phyloP scores from a whole-genome alignment of 1,140 invertebrate genomes.

The Heliconius eleuchia region DNA sequence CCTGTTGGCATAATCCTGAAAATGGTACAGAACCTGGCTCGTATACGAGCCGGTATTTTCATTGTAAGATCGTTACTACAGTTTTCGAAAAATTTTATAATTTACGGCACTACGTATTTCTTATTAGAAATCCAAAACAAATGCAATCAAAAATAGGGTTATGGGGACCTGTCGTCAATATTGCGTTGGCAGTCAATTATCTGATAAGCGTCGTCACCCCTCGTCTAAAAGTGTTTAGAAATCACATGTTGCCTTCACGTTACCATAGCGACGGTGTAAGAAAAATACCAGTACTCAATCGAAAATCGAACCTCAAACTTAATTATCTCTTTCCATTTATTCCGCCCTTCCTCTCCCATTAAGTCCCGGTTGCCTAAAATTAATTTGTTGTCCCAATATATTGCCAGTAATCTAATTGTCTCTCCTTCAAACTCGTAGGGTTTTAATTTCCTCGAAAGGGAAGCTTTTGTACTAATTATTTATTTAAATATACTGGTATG shows the following conservation, averaged over 20 bases:
- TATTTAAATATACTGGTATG: background rate
- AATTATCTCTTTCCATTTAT: constrained; percentile 63
- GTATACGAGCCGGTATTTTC: too few species aligned
- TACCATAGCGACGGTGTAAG: constrained; percentile 53
- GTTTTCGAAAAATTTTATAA: too few species aligned
- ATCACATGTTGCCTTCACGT: constrained; percentile 46
- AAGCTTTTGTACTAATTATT: background rate
- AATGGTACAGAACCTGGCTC: too few species aligned
- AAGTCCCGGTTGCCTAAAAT: constrained; percentile 53
- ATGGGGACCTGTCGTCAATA: constrained; percentile 20
- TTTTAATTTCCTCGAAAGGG: constrained; percentile 37
- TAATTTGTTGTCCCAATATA: constrained; percentile 58
- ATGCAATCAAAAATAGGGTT: constrained; percentile 26
- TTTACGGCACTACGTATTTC: too few species aligned
- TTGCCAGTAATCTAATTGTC: constrained; percentile 57
- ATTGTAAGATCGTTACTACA: too few species aligned
- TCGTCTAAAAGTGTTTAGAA: constrained; percentile 39
- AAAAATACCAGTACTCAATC: constrained; percentile 54
- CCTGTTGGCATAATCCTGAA: too few species aligned
- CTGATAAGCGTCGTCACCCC: constrained; percentile 63
- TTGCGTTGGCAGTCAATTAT: constrained; percentile 60
- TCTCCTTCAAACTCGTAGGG: constrained; percentile 39
- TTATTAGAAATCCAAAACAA: background rate
- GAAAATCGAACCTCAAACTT: constrained; percentile 52
- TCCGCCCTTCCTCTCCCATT: constrained; percentile 51